Evolutionary conservation across 2,888 invertebrate species (phyloP).

Genomic region (Cistogaster globosa): DNA sequence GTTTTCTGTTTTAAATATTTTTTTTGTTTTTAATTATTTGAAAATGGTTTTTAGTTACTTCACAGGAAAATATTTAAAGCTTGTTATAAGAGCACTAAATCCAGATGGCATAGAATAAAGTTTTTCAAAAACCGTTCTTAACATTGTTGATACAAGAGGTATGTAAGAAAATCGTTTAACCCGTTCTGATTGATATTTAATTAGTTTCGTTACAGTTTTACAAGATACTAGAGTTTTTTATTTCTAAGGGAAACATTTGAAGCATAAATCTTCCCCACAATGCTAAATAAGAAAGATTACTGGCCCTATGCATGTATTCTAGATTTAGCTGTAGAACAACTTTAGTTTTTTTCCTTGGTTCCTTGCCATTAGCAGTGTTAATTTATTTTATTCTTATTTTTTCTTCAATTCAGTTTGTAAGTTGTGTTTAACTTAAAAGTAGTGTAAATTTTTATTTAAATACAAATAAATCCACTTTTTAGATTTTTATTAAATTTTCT

Average conservation of each 20-base stretch:
- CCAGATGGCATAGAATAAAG: too few species aligned
- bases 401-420: constrained; percentile 29
- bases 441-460: constrained; percentile 9
- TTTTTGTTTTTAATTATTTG: not conserved
- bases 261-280: too few species aligned
- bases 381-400: constrained; percentile 1
- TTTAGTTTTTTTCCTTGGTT: not conserved
- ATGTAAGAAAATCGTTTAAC: too few species aligned
- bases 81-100: too few species aligned
- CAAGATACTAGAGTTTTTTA: too few species aligned
- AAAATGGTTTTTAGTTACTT: not conserved
- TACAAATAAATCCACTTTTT: constrained; percentile 30
- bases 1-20: not conserved
- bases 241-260: not conserved
- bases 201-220: too few species aligned
- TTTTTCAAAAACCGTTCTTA: too few species aligned
- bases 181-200: too few species aligned
- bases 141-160: too few species aligned
- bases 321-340: not conserved
- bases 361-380: constrained; percentile 11
- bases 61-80: not conserved
- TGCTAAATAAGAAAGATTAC: too few species aligned
- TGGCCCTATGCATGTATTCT: not conserved
- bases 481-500: constrained; percentile 43
- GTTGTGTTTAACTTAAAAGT: constrained; percentile 40